phyloP scores from a whole-genome alignment of 2,113 vertebrate species.

The Microcebus tavaratra region DNA sequence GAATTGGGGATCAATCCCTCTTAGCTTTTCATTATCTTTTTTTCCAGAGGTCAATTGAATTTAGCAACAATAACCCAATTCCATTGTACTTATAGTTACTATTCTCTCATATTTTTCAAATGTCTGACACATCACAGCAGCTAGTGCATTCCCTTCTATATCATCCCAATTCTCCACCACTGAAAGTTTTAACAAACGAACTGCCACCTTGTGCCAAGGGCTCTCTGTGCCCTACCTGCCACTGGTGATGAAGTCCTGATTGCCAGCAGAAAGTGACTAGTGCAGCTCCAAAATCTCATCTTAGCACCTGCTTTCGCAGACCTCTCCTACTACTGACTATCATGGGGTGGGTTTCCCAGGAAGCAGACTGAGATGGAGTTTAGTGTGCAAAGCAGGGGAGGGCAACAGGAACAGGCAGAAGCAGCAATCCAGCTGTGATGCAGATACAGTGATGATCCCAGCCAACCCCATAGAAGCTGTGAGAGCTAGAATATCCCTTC shows the following conservation, averaged over 20 bases:
- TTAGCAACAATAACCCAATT: not conserved
- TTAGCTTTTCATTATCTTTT: not conserved
- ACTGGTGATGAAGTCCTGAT: not conserved
- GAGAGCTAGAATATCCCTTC: not conserved
- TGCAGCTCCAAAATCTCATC: not conserved
- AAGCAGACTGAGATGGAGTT: not conserved
- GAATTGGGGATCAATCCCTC: not conserved
- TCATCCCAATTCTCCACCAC: not conserved
- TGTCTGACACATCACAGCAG: not conserved
- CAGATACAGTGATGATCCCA: not conserved
- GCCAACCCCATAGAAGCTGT: not conserved
- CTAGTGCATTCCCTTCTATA: not conserved
- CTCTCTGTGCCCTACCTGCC: not conserved
- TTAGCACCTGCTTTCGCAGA: not conserved
- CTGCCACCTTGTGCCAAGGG: not conserved
- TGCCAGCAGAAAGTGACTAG: not conserved
- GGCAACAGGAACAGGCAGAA: not conserved
- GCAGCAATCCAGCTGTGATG: not conserved
- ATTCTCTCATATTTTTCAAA: not conserved
- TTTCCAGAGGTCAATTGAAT: not conserved
- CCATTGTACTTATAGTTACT: not conserved
- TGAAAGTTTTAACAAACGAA: not conserved
- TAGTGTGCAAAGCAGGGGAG: not conserved
- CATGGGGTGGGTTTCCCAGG: not conserved
- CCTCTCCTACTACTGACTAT: not conserved